Conservation (phyloP, 2,888 invertebrate species). For the Hecatera dysodea region DNA sequence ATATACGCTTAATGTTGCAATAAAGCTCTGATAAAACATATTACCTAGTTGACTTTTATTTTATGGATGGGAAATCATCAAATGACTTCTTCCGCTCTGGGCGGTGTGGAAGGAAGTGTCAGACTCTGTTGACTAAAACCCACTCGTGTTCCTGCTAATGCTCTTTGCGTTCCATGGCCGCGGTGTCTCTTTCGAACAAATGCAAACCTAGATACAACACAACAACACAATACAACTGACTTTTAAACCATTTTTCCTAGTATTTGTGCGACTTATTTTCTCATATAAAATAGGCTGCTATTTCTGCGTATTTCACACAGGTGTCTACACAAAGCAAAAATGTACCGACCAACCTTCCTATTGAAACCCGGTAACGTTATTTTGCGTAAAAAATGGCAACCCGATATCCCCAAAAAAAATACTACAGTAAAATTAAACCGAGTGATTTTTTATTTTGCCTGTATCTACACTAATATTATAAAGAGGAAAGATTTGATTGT, state of each 20-base stretch:
- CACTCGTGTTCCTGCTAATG: too few species aligned
- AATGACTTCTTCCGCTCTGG: too few species aligned
- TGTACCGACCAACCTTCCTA: not conserved
- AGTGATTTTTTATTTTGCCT: not conserved
- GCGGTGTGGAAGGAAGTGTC: too few species aligned
- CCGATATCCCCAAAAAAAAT: not conserved
- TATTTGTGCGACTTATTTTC: not conserved
- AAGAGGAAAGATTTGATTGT: too few species aligned
- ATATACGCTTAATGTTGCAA: slow-evolving; percentile 19
- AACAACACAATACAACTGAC: too few species aligned
- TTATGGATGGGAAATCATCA: too few species aligned
- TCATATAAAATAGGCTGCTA: slow-evolving; percentile 15
- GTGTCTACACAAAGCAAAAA: slow-evolving; percentile 14
- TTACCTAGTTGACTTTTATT: too few species aligned
- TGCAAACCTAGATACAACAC: too few species aligned
- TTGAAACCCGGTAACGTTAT: slow-evolving; percentile 36
- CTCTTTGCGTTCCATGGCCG: too few species aligned
- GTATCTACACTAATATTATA: too few species aligned
- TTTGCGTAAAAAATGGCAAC: slow-evolving; percentile 27
- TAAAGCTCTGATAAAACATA: slow-evolving; percentile 18
- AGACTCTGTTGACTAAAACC: too few species aligned
- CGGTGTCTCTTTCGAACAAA: too few species aligned
- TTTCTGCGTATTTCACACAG: slow-evolving; percentile 19
- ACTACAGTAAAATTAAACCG: not conserved
- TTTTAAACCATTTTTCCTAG: not conserved